These are phyloP conservation scores for Nothobranchius furzeri DNA, from an alignment of 2,113 vertebrate species.

Conservation along the genomic window DNA sequence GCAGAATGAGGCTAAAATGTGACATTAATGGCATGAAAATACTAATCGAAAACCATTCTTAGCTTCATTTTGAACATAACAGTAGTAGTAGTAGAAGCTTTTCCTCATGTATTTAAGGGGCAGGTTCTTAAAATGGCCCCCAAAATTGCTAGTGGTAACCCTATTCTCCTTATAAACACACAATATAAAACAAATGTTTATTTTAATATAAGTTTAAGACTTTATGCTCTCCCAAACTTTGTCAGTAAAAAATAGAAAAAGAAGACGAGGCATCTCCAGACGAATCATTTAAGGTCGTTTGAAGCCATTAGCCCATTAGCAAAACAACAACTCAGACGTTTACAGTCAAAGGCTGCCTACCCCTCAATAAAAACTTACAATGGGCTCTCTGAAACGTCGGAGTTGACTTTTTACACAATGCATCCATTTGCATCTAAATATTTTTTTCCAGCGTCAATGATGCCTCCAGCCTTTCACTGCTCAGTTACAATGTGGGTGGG, in stretches of 20 bases:
- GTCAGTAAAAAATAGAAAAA: not conserved
- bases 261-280: no score
- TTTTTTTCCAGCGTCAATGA: conserved; percentile 8
- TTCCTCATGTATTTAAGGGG: no score
- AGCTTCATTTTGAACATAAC: not conserved
- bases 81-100: no score
- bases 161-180: no score
- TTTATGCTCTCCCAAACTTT: not conserved
- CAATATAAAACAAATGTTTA: not conserved
- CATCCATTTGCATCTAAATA: conserved; percentile 33
- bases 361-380: not conserved
- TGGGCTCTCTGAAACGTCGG: conserved; percentile 4
- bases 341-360: conserved; percentile 6
- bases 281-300: not conserved
- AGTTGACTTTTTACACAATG: conserved; percentile 26
- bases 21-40: no score
- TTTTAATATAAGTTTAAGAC: not conserved
- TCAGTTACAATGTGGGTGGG: conserved; percentile 50
- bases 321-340: not conserved
- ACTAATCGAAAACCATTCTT: no score
- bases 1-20: no score
- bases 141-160: no score
- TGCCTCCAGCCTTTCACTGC: conserved; percentile 21
- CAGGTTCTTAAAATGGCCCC: no score
- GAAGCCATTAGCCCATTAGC: conserved; percentile 8